These are phyloP conservation scores for Tenthredo livida DNA, from an alignment of 2,888 invertebrate species.

Conservation along the genomic window DNA sequence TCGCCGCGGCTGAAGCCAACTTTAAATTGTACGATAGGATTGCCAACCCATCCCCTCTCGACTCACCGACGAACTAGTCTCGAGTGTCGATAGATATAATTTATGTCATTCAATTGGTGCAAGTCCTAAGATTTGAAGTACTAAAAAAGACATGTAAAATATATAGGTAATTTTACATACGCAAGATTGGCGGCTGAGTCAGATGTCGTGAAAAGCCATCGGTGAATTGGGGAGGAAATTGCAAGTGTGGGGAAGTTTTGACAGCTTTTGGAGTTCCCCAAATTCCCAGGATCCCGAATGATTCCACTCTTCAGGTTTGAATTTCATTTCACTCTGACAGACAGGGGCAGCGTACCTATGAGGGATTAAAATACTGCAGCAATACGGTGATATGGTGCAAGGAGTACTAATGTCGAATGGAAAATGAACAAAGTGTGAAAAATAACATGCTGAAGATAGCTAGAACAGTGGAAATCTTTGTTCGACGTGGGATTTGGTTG, in stretches of 20 bases:
- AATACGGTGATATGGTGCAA: constrained; percentile 14
- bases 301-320: constrained; percentile 23
- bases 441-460: constrained; percentile 5
- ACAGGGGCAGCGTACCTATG: background rate
- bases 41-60: constrained; percentile 14
- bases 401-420: constrained; percentile 5
- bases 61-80: background rate
- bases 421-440: constrained; percentile 15
- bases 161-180: background rate
- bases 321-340: constrained; percentile 38
- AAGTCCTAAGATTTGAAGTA: background rate
- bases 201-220: constrained; percentile 6
- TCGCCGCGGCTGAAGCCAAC: constrained; percentile 5
- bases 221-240: background rate
- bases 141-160: background rate
- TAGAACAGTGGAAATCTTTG: constrained; percentile 12
- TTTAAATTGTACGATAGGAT: constrained; percentile 8
- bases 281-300: constrained; percentile 27
- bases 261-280: constrained; percentile 12
- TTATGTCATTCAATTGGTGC: background rate
- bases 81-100: constrained; percentile 10
- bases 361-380: constrained; percentile 17
- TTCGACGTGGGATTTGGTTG: constrained; percentile 25
- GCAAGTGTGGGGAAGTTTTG: background rate
- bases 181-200: background rate